Base-by-base conservation (phyloP, 2,113 vertebrate species). In the Trochalopteron elliotii region DNA sequence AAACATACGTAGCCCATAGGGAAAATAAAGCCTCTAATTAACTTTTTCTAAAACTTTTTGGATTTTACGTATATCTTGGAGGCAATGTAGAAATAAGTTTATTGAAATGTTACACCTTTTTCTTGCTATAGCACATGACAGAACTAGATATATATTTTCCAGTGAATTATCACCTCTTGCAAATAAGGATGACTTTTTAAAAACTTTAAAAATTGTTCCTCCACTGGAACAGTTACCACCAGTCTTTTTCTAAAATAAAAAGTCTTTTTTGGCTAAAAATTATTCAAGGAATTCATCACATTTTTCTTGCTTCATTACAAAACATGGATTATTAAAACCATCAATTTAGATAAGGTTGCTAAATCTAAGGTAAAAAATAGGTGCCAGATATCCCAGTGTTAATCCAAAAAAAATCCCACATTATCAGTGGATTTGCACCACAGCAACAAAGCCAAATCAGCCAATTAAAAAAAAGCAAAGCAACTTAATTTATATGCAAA, bases 401-500 rank as follows among this genome's bases (percentile, higher is more conserved):
- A 90, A 93, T 77, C 52, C 22, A 78, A 40, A 45, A 65, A 65
- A 81, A 87, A 63, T 27, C 76, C 35, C 25, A 4, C 68, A 47
- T 74, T 86, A 70, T 69, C 79, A 68, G 53, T 78, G 69, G 31
- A 92, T 86, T 88, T 95, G 22, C 30, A 75, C 40, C 67, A 69
- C 23, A 63, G 31, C 83, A 93, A 90, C 68, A 90, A 90, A 90
- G 68, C 64, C 61, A 88, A 82, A 87, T 40, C 76, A 86, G 56
- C 12, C 90, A 88, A 91, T 95, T 92, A 96, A 93, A 83, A 44
- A 17, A 44, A 17, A 84, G 83, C 33, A 94, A 93, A 95, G 52
- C 52, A 93, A 90, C 52, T 92, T 89, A 52, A 88, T 94, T 90
- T 94, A 77, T 68, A 96, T 84, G 79, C 68, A 65, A 89, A 93